Base-by-base conservation (phyloP, 2,797 vertebrate genomes). In the Melanotaenia pygmaea region DNA sequence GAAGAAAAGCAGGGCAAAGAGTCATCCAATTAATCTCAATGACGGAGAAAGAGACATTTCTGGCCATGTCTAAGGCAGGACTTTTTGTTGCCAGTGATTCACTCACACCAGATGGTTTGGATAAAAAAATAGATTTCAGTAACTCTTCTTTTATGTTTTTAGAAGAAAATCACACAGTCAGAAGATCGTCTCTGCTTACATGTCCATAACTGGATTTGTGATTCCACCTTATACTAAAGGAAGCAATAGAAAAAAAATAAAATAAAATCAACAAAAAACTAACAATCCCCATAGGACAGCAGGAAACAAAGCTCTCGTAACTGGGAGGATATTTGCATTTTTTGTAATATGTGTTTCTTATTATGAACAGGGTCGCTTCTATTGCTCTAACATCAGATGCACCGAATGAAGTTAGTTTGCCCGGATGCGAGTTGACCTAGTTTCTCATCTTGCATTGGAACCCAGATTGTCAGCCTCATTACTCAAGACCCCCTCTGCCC, bases 381-480 rank as follows among this genome's bases (percentile, higher is more conserved):
- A 47, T 58, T 70, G 58, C 45, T 38, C 30, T 26, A 60, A 54
- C 58, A 13, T 57, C 40, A 60, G 61, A 67, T 45, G 53, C 68
- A 58, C 26, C 69, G 53, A 76, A 57, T 50, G 35, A 72, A 76
- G 72, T 77, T 57, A 50, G 34, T 70, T 65, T 70, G 35, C 72
- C 77, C 65, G 72, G 62, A 80, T 58, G 20, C 65, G 8, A 11
- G 59, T 11, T 79, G 87, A 85, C 87, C 87, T 76, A 87, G 58
- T 85, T 91, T 86, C 71, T 66, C 68, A 74, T 81, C 80, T 73
- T 73, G 80, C 65, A 74, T 74, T 70, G 47, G 43, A 78, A 68
- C 79, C 76, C 69, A 79, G 86, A 82, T 66, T 81, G 73, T 85
- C 84, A 80, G 32, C 83, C 79, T 90, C 81, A 87, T 86, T 86